These are phyloP conservation scores for Temnothorax unifasciatus DNA, from an alignment of 2,888 invertebrate genomes.

Conservation along the genomic window DNA sequence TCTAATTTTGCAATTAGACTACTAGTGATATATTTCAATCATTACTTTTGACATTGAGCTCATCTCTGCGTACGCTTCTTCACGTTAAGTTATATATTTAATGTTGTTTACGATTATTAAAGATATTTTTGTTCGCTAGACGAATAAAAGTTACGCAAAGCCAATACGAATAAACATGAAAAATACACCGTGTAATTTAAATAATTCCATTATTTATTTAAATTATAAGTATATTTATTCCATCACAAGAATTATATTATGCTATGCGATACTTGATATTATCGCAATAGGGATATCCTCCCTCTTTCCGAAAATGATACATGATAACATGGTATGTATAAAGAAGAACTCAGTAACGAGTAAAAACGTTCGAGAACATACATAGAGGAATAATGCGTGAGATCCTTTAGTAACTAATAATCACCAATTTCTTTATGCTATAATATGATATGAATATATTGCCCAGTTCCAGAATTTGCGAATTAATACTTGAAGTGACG, in stretches of 20 bases:
- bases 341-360: slow-evolving; percentile 20
- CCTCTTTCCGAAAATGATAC: slow-evolving; percentile 22
- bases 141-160: slow-evolving; percentile 7
- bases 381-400: slow-evolving; percentile 25
- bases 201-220: slow-evolving; percentile 69
- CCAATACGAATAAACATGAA: background rate
- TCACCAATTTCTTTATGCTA: background rate
- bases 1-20: background rate
- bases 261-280: slow-evolving; percentile 56
- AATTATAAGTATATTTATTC: slow-evolving; percentile 72
- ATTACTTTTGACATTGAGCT: background rate
- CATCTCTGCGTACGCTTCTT: background rate
- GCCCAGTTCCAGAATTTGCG: slow-evolving; percentile 43
- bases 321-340: slow-evolving; percentile 7
- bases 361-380: slow-evolving; percentile 36
- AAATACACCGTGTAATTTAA: slow-evolving; percentile 61
- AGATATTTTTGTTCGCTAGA: background rate
- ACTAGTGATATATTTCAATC: background rate
- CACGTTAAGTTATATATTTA: background rate
- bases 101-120: background rate
- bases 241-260: slow-evolving; percentile 62
- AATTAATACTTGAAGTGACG: slow-evolving; percentile 33
- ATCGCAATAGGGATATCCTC: slow-evolving; percentile 57
- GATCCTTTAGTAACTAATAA: slow-evolving; percentile 34
- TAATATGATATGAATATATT: slow-evolving; percentile 34